Evolutionary conservation across 2,797 vertebrate genomes (phyloP), one percentile per base, ranked within the genome.

Genomic region (Crypturellus tataupa): DNA sequence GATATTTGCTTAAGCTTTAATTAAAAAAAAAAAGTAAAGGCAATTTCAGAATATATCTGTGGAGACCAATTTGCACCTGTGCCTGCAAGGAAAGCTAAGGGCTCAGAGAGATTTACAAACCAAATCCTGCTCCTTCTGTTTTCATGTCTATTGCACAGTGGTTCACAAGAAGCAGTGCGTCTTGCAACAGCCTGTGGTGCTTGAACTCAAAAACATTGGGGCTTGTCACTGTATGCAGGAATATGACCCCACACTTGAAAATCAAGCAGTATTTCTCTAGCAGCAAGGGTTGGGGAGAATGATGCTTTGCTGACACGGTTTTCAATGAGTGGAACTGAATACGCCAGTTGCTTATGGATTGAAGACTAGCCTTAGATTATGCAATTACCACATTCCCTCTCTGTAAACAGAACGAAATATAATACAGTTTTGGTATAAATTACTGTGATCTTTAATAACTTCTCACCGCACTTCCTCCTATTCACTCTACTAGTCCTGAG

Each of bases 401-500:
- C 39, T 46, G 8, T 8, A 68, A 93, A 62, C 12, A 39, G n/a
- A 53, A 82, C 40, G 7, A 78, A 83, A 53, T 85, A 24, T 47
- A 62, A 33, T 27, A 3, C 27, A 47, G 19, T 27, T 90, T 84
- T 86, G 44, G 27, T 71, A 80, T 40, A 65, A 85, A 59, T 81
- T 0, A 33, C 44, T 44, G 65, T 47, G 10, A 51, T 40, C 37
- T 62, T 87, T 31, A 92, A 47, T 62, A 81, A 82, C 76, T 79
- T 37, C 55, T 83, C 79, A 67, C 59, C 80, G 44, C 7, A 42
- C 21, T 93, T 90, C 31, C 44, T 65, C 56, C 10, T n/a, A 23
- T 39, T 75, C n/a, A 51, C 33, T n/a, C 91, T 83, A 73, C 65
- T 91, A 91, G 95, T 91, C 73, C 91, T 86, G 83, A 87, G 91